Evolutionary conservation across 2,888 invertebrate genomes (phyloP).

Genomic region (Andrena haemorrhoa): DNA sequence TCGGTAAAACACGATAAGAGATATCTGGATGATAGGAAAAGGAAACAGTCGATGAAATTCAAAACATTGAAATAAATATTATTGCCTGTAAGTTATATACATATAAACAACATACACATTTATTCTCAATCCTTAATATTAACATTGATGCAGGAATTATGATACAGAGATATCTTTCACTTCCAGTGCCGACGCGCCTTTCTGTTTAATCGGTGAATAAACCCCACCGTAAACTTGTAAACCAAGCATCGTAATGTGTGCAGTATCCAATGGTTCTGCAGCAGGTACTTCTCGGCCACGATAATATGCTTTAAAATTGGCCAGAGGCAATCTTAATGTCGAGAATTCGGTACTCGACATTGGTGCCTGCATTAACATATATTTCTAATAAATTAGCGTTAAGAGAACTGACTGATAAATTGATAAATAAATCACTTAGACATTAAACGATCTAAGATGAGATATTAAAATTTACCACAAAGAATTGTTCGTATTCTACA

Average conservation of each 20-base stretch:
- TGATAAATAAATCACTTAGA: background rate
- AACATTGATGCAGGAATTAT: constrained; percentile 27
- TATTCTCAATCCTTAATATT: constrained; percentile 12
- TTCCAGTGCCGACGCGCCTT: constrained; percentile 88
- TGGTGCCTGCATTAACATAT: constrained; percentile 84
- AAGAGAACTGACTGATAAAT: background rate
- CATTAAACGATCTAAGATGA: too few species aligned
- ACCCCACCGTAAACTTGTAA: constrained; percentile 89
- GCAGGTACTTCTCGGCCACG: constrained; percentile 87
- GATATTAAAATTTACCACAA: constrained; percentile 75
- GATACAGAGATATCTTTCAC: constrained; percentile 86
- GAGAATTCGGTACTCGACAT: constrained; percentile 85
- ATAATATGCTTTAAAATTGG: constrained; percentile 88
- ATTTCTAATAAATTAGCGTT: background rate
- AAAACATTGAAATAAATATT: background rate
- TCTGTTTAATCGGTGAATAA: constrained; percentile 88
- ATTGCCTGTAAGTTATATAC: background rate
- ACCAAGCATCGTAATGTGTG: constrained; percentile 87
- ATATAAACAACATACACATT: constrained; percentile 3
- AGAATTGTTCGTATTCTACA: constrained; percentile 88
- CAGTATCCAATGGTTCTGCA: constrained; percentile 87
- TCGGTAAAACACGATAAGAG: background rate
- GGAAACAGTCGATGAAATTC: background rate
- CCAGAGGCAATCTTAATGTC: constrained; percentile 86
- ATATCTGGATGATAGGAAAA: background rate